Percentiles rank a stretch among this genome's conserved stretches.
phyloP scores from a whole-genome alignment of 2,113 vertebrate species.

The Apodemus sylvaticus region DNA sequence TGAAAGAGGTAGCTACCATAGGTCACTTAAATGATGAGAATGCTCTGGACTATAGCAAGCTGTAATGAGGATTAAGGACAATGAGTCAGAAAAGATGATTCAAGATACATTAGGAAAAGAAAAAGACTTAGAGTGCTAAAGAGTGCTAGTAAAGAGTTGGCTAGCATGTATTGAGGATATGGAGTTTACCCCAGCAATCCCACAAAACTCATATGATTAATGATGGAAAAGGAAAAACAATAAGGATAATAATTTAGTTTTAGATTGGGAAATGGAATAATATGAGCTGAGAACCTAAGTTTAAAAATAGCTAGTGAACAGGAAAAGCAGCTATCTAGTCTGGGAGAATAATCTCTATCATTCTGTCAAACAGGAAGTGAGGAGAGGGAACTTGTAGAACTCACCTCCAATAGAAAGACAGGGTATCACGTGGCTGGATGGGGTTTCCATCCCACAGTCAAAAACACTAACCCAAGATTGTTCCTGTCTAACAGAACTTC shows the following conservation, averaged over 20 bases:
- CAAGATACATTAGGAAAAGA: neutral
- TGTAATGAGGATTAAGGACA: neutral
- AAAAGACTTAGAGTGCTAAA: neutral
- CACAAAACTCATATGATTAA: neutral
- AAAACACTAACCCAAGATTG: no score
- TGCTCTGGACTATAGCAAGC: neutral
- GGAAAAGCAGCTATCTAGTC: neutral
- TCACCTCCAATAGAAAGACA: no score
- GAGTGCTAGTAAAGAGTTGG: neutral
- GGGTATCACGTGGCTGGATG: no score
- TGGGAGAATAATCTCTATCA: neutral
- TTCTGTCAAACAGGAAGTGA: neutral
- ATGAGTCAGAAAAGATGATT: neutral
- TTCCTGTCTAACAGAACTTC: no score
- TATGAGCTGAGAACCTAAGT: neutral
- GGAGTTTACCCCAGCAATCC: neutral
- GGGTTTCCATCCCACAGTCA: no score
- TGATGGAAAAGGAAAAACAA: neutral
- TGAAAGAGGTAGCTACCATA: neutral
- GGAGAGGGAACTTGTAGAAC: no score
- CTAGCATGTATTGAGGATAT: neutral
- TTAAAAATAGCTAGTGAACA: neutral
- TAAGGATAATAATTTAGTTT: neutral
- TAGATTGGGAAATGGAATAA: neutral
- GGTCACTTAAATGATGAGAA: neutral